These are phyloP conservation scores for Parelbella ahira DNA, from an alignment of 2,888 invertebrate species.

Conservation along the genomic window DNA sequence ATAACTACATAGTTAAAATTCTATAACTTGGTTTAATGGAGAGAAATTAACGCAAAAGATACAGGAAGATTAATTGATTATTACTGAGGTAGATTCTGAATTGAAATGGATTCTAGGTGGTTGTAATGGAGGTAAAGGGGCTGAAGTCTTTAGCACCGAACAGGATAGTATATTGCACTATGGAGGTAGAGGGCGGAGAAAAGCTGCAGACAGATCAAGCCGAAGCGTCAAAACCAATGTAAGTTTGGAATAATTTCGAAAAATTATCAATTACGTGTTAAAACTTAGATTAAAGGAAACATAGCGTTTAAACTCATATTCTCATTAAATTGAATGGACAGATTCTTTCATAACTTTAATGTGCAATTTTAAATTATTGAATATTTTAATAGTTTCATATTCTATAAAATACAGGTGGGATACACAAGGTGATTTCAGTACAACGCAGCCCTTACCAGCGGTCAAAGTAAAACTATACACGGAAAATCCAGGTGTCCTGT, in stretches of 20 bases:
- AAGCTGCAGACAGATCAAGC: conserved; percentile 99
- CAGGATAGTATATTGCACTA: conserved; percentile 99
- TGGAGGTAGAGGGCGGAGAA: conserved; percentile 99
- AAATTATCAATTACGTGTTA: no score
- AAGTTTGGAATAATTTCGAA: no score
- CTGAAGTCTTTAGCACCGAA: conserved; percentile 97
- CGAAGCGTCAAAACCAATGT: conserved; percentile 99
- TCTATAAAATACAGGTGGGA: conserved; percentile 99
- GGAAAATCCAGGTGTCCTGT: conserved; percentile 97
- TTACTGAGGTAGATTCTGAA: conserved; percentile 10
- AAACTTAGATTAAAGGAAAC: no score
- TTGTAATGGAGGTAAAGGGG: conserved; percentile 99
- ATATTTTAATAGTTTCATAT: no score
- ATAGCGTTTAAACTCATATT: no score
- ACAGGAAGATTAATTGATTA: not conserved
- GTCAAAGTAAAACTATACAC: conserved; percentile 99
- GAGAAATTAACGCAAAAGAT: not conserved
- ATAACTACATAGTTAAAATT: no score
- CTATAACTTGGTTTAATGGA: no score
- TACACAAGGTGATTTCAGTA: conserved; percentile 99
- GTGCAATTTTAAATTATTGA: no score
- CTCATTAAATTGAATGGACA: no score
- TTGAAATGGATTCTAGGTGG: conserved; percentile 83
- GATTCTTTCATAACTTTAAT: no score
- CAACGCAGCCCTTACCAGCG: conserved; percentile 96